Evolutionary conservation across 2,888 invertebrate species (phyloP), one percentile per base, ranked within the genome.

Genomic region (Lasioglossum marginatum): DNA sequence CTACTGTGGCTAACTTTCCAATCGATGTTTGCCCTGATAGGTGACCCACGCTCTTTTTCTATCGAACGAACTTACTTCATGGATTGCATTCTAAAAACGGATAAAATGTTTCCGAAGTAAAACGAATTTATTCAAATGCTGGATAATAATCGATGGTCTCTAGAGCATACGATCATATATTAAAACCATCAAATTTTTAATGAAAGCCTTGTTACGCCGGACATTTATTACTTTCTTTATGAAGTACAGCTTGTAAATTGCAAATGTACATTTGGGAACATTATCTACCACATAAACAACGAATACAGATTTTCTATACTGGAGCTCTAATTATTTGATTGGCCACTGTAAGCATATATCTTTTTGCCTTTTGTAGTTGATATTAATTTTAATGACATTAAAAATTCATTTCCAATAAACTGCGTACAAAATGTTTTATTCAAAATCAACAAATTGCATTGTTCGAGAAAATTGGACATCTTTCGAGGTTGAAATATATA

Each of bases 21-120:
- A 93, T 93, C 92, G 91, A 87, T 92, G 91, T 93, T 93, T 93
- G 91, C 92, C 88, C 86, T 90, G 90, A 92, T 92, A 92, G 92
- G 92, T 92, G 92, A 68, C 72, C 79, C 68, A 74, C 40, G 60
- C 68, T 73, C 45, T 63, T 45, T 60, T 75, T 70, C 72, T 43
- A n/a, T 52, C 37, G 82, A 76, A 70, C 40, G 37, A 89, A 79
- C 71, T 80, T 72, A 79, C 80, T 72, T 71, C 72, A 60, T 73
- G 83, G 70, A 72, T 83, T 66, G 82, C 87, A 85, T 89, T 89
- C 78, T 52, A 73, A 83, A 89, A 87, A 87, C 83, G 80, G 34
- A 8, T 34, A 31, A 14, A 66, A 66, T 31, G 16, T 66, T 66
- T 34, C 3, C 34, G 10, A 37, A 4, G 19, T 34, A 8, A 23